Percentiles rank a stretch among this genome's conserved stretches.
Evolutionary conservation across 1,140 invertebrate genomes (phyloP).

Genomic region (Listronotus bonariensis): DNA sequence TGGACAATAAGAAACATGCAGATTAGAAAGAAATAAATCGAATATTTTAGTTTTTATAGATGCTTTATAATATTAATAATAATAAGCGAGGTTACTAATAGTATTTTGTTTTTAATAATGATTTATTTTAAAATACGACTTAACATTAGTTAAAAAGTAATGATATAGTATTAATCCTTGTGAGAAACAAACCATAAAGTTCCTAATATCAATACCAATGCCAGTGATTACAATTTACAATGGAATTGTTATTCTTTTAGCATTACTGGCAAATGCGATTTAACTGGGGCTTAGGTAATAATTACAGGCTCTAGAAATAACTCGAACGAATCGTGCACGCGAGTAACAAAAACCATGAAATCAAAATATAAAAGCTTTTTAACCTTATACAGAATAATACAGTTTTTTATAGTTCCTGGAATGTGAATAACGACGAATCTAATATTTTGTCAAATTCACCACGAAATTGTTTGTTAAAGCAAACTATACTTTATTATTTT

Average conservation of each 20-base stretch:
- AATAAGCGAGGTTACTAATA: no score
- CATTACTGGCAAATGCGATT: not conserved
- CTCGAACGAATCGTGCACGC: constrained; percentile 7
- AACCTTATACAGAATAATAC: not conserved
- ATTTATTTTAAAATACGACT: no score
- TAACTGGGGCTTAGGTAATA: constrained; percentile 8
- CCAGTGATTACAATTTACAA: not conserved
- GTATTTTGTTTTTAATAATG: no score
- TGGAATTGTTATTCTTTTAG: not conserved
- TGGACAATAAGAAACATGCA: no score
- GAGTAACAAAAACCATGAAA: constrained; percentile 8
- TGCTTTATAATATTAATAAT: no score
- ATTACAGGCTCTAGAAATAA: constrained; percentile 7
- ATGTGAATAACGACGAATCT: not conserved
- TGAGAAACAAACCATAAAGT: constrained; percentile 7
- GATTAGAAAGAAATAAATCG: no score
- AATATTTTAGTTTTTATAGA: no score
- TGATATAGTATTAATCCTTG: not conserved
- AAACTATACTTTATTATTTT: not conserved
- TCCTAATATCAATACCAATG: constrained; percentile 4
- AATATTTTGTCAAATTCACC: not conserved
- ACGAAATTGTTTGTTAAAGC: not conserved
- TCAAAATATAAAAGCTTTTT: constrained; percentile 12
- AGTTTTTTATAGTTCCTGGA: no score
- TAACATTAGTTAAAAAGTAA: no score